Base-by-base conservation (phyloP, 2,113 vertebrate species). In the Calidris pugnax region DNA sequence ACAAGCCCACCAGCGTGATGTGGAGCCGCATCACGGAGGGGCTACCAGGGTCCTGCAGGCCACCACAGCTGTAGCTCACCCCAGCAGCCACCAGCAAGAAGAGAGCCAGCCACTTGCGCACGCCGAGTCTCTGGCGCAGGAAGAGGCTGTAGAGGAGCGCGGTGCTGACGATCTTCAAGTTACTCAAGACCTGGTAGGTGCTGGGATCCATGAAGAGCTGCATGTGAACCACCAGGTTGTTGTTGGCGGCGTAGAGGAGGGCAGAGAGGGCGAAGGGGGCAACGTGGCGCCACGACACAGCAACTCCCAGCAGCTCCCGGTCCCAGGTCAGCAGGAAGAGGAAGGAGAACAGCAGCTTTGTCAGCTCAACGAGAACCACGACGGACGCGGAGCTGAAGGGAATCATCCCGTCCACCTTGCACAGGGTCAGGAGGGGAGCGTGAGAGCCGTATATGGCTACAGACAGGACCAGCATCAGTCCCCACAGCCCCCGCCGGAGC, bases 151-250 rank as follows among this genome's bases (percentile, higher is more conserved):
- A 99, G 13, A 99, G 97, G 56, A 99, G 83, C 0, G 99, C 99
- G 0, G 99, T 99, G 91, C 98, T 99, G 95, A 98, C 98, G 1
- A 99, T 99, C 97, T 99, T 99, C 10, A 99, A 97, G 97, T 99
- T 99, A 69, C 99, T 99, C 56, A 99, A 98, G 30, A 99, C 98
- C 93, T 99, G 99, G 95, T 98, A 99, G 66, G 99, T 99, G 97
- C 99, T 99, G 33, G 99, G 99, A 90, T 99, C 99, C 99, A 99
- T 99, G 96, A 99, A 98, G 39, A 97, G 98, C 96, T 99, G 99
- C 98, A 99, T 99, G 94, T 98, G 97, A 56, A 99, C 99, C 62
- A 99, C 99, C 87, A 99, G 96, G 97, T 99, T 99, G 98, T 99
- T 99, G 98, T 99, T 99, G 76, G 98, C 97, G 6, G 99, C 98